Evolutionary conservation across 2,888 invertebrate genomes (phyloP), one percentile per base, ranked within the genome.

Genomic region (Anoplius nigerrimus): DNA sequence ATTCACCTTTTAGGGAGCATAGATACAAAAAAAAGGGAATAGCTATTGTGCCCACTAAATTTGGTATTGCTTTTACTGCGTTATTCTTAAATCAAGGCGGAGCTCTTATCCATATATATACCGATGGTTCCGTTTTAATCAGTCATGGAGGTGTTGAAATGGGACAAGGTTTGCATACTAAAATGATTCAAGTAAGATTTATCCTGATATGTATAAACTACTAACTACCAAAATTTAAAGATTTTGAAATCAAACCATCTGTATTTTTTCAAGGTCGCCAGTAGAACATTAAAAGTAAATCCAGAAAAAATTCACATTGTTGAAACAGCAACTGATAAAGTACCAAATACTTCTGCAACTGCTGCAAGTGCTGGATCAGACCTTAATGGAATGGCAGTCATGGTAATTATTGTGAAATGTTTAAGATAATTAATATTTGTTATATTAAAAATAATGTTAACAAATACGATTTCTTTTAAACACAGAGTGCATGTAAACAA

Each of bases 81-180:
- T 89, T 92, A 70, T 92, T 94, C 82, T 87, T 97, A 27, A 96
- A 97, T 87, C 97, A 97, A 90, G 94, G 93, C 1, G 97, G 97
- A 6, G 97, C 98, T 0, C 90, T 98, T 62, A 92, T 98, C 0
- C 92, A 96, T 51, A 91, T 97, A n/a, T 97, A 98, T 85, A 91
- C 91, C 0, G 96, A 96, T 88, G 98, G 97, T 0, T 96, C 97
- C 0, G 96, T 98, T 2, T 90, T 98, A 13, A 82, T 98, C 18
- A 93, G 94, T 0, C 97, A 97, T 86, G 97, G 97, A 42, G 98
- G 98, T n/a, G 94, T 95, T 8, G 98, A 98, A 91, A 98, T 98
- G 95, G 98, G 98, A 0, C 98, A 98, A 90, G 98, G 98, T 0
- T 90, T 99, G 3, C 95, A 98, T 86, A 98, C 97, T 0, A 98